A percentile compares a stretch with the other conserved stretches of the same genome.
These are phyloP conservation scores for Pantala flavescens DNA, from an alignment of 1,140 invertebrate genomes.

Conservation along the genomic window DNA sequence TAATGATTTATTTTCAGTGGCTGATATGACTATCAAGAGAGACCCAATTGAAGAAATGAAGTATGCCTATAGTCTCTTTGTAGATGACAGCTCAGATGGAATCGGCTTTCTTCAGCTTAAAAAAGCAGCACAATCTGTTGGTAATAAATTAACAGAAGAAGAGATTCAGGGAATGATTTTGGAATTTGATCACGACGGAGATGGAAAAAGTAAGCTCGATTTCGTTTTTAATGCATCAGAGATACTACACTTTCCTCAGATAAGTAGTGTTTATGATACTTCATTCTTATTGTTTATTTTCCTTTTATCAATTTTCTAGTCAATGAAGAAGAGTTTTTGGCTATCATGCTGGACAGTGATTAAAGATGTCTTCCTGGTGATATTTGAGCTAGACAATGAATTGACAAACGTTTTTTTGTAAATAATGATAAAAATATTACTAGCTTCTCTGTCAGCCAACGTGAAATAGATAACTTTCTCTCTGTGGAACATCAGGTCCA, in stretches of 20 bases:
- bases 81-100: slow-evolving; percentile 15
- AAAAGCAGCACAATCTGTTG: slow-evolving; percentile 20
- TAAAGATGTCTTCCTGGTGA: background rate
- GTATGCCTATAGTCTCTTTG: slow-evolving; percentile 24
- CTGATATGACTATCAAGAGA: slow-evolving; percentile 24
- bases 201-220: slow-evolving; percentile 23
- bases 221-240: too few species aligned
- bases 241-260: too few species aligned
- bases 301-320: background rate
- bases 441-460: too few species aligned
- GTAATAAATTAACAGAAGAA: slow-evolving; percentile 22
- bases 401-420: too few species aligned
- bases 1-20: slow-evolving; percentile 21
- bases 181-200: slow-evolving; percentile 26
- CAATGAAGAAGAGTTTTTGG: slow-evolving; percentile 14
- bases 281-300: background rate
- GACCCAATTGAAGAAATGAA: slow-evolving; percentile 24
- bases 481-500: too few species aligned
- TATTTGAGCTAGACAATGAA: too few species aligned
- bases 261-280: background rate
- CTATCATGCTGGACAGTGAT: slow-evolving; percentile 1
- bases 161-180: slow-evolving; percentile 27
- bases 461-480: too few species aligned
- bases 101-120: slow-evolving; percentile 23
- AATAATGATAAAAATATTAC: too few species aligned